Conservation (phyloP, 2,888 invertebrate species). For the Congeria kusceri region DNA sequence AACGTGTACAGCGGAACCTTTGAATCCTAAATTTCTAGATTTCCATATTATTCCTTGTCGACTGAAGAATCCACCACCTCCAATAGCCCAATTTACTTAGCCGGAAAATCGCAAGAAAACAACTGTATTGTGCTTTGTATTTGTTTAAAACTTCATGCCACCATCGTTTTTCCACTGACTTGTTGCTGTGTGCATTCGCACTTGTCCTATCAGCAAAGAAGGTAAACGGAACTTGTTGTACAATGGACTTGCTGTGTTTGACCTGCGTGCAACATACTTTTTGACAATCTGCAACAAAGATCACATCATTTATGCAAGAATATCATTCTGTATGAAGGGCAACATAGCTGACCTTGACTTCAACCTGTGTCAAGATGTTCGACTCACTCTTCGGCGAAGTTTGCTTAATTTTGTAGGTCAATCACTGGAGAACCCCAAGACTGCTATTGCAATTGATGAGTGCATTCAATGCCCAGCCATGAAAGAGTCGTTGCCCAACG, state of each 20-base stretch:
- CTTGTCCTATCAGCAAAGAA: conserved; percentile 16
- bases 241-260: conserved; percentile 51
- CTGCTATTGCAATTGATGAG: neutral
- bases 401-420: too few relatives aligned
- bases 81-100: neutral
- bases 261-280: conserved; percentile 11
- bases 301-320: conserved; percentile 41
- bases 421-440: neutral
- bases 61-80: conserved; percentile 13
- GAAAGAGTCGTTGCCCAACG: neutral
- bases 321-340: conserved; percentile 15
- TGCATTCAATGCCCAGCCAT: neutral
- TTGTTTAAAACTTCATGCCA: conserved; percentile 49
- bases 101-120: conserved; percentile 22
- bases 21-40: neutral
- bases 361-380: neutral
- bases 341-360: neutral
- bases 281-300: conserved; percentile 52
- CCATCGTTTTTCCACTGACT: conserved; percentile 58
- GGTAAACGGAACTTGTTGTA: conserved; percentile 17
- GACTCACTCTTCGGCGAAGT: neutral
- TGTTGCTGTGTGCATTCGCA: conserved; percentile 47
- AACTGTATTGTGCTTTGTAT: conserved; percentile 40
- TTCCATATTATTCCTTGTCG: conserved; percentile 54
- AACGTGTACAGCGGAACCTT: neutral